A percentile compares a stretch with the other conserved stretches of the same genome.
These are phyloP conservation scores for Acipenser transmontanus DNA, from an alignment of 2,797 vertebrate genomes.

Conservation along the genomic window DNA sequence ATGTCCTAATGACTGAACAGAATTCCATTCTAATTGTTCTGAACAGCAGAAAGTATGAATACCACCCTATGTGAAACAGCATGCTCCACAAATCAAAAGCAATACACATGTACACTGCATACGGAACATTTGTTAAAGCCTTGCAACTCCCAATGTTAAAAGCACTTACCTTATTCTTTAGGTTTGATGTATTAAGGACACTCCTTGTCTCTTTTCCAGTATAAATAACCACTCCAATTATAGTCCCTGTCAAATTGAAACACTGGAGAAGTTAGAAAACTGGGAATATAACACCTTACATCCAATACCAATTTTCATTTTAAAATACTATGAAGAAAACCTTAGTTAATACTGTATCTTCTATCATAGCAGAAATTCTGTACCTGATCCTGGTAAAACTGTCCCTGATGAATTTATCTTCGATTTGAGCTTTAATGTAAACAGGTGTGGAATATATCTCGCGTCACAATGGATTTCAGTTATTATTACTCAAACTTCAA, in stretches of 20 bases:
- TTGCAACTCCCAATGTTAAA: neutral
- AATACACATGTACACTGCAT: neutral
- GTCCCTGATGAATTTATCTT: too few relatives aligned
- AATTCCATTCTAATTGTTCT: neutral
- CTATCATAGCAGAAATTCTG: too few relatives aligned
- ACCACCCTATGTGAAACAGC: neutral
- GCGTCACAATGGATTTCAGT: too few relatives aligned
- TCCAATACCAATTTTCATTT: too few relatives aligned
- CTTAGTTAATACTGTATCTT: too few relatives aligned
- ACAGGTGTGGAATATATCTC: too few relatives aligned
- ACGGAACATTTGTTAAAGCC: neutral
- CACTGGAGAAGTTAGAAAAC: neutral
- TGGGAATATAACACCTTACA: too few relatives aligned
- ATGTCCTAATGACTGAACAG: neutral
- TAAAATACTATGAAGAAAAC: too few relatives aligned
- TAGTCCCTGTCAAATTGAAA: constrained; percentile 57
- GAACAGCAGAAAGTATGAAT: constrained; percentile 17
- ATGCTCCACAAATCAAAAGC: constrained; percentile 16
- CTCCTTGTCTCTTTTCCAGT: constrained; percentile 86
- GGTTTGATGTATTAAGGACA: constrained; percentile 90
- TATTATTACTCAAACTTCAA: too few relatives aligned
- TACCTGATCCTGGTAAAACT: too few relatives aligned
- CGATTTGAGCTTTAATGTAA: too few relatives aligned
- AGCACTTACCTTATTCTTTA: constrained; percentile 87
- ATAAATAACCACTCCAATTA: constrained; percentile 74